Conservation (phyloP, 2,797 vertebrate genomes). For the Spinus olivaceus region DNA sequence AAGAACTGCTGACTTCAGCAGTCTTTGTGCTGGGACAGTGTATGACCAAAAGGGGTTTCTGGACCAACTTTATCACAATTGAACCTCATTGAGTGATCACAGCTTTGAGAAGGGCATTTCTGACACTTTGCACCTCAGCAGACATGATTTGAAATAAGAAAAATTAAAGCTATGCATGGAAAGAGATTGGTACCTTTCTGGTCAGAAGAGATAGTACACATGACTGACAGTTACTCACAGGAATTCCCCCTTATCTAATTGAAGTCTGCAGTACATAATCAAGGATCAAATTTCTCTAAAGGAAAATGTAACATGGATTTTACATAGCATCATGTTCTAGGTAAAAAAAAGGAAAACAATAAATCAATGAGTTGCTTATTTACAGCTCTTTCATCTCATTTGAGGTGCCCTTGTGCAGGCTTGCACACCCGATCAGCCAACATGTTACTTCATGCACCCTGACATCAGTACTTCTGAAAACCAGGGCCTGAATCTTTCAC, state of each 20-base stretch:
- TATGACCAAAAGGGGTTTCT: not conserved
- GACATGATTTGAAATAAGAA: not conserved
- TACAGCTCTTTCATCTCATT: not conserved
- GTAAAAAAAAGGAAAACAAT: not conserved
- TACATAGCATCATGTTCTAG: not conserved
- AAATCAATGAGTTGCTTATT: not conserved
- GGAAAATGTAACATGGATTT: not conserved
- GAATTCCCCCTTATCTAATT: not conserved
- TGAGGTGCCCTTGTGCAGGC: not conserved
- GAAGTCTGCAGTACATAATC: not conserved
- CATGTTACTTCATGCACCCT: not conserved
- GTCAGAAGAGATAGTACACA: not conserved
- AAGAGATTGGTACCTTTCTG: not conserved
- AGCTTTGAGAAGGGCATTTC: not conserved
- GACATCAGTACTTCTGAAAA: not conserved
- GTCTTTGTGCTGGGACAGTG: not conserved
- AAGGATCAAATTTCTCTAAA: not conserved
- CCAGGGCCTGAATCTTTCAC: not conserved
- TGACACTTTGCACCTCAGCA: not conserved
- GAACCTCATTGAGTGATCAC: not conserved
- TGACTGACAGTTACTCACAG: not conserved
- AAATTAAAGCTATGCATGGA: not conserved
- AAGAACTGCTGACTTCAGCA: not conserved
- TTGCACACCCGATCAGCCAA: not conserved
- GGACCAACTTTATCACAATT: not conserved